phyloP scores from a whole-genome alignment of 1,140 invertebrate species.

The Anastatus disparis region DNA sequence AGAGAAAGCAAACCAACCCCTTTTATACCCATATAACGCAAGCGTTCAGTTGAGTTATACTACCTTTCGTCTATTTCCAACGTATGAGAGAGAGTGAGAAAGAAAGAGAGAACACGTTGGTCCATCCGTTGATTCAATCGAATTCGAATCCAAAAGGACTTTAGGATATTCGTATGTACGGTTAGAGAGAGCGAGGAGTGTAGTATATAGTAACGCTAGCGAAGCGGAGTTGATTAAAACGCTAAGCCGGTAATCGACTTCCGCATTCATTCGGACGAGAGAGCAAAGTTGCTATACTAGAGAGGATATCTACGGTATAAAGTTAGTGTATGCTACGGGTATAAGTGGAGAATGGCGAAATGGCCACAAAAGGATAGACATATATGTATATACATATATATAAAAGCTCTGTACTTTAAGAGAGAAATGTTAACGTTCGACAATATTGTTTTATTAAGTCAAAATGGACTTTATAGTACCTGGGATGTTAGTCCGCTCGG shows the following conservation, averaged over 20 bases:
- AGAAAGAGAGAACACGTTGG: slow-evolving; percentile 27
- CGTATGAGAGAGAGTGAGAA: not conserved
- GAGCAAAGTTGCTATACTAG: not conserved
- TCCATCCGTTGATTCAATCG: slow-evolving; percentile 39
- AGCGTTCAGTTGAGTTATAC: slow-evolving; percentile 10
- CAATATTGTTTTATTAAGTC: too few species aligned
- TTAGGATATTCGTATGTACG: slow-evolving; percentile 23
- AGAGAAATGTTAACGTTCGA: too few species aligned
- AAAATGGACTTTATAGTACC: too few species aligned
- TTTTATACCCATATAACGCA: not conserved
- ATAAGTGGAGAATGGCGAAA: too few species aligned
- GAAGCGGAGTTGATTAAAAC: slow-evolving; percentile 44
- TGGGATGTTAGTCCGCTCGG: too few species aligned
- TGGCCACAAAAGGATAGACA: too few species aligned
- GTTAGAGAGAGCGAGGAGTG: too few species aligned
- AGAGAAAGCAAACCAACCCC: slow-evolving; percentile 47
- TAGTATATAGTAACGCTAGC: too few species aligned
- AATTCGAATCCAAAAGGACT: slow-evolving; percentile 42
- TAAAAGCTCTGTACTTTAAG: too few species aligned
- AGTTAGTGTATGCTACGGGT: too few species aligned
- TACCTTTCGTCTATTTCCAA: slow-evolving; percentile 19
- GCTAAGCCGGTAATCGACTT: slow-evolving; percentile 42
- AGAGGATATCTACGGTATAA: too few species aligned
- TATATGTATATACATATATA: too few species aligned
- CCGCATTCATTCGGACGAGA: slow-evolving; percentile 22